Base-by-base conservation (phyloP, 2,888 invertebrate species). In the Artemia sp. region DNA sequence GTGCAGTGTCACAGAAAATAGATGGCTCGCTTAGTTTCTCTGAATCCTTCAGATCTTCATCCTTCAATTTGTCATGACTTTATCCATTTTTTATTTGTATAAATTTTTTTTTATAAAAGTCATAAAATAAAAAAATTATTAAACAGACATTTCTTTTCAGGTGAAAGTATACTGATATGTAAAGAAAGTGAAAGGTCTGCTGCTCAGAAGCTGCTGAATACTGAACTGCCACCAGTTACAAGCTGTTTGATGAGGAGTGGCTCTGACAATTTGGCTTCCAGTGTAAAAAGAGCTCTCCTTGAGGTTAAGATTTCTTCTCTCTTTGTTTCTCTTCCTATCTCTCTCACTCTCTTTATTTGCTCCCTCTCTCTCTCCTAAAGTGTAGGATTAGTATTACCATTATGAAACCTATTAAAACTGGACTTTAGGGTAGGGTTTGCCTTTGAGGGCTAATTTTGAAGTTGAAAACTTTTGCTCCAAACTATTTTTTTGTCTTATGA, bases 101-200 rank as follows among this genome's bases (percentile, higher is more conserved):
- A 3, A 51, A 52, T 38, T 66, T 12, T 51, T 12, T 14, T 14
- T 51, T 51, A 51, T 14, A 51, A n/a, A 51, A 51, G 14, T 51
- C 19, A 69, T 69, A 11, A 52, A 1, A 19, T 19, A 1, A 19
- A 19, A 19, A 19, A 19, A 19, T 69, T 70, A 51, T 38, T 51
- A 14, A n/a, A 12, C 51, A 12, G 58, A 50, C 52, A 10, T 70
- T 11, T 51, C 67, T 19, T 75, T 75, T 14, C 72, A 84, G 93
- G 95, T 52, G 95, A 96, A 80, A 94, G 95, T 77, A 87, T 95
- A 74, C 81, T 97, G 67, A 83, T 96, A 66, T 95, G 95, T 77
- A 87, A 87, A 72, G 83, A 85, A 66, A 83, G 81, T 73, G 92
- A 93, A 76, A 84, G 84, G 73, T 82, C 83, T 74, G 81, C 85